phyloP scores from a whole-genome alignment of 1,140 invertebrate species.

The Hycleus cichorii region DNA sequence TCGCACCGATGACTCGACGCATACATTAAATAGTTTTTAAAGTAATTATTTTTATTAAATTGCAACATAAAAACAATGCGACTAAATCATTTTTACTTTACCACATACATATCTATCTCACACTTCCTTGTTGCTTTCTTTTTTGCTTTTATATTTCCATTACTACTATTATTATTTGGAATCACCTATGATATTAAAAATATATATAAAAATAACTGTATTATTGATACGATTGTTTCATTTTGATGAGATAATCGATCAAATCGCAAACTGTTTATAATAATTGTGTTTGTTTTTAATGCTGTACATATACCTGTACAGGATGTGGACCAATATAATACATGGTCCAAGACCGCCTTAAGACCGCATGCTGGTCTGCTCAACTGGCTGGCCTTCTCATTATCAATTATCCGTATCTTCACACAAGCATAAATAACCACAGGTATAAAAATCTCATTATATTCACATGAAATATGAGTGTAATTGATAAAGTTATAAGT shows the following conservation, averaged over 20 bases:
- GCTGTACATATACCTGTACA: slow-evolving; percentile 5
- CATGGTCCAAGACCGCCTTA: slow-evolving; percentile 7
- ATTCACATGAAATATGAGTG: slow-evolving; percentile 33
- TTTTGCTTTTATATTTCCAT: no score
- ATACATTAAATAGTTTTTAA: slow-evolving; percentile 23
- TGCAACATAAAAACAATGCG: no score
- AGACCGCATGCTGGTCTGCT: slow-evolving; percentile 13
- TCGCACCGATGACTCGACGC: slow-evolving; percentile 37
- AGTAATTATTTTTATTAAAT: no score
- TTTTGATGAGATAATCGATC: slow-evolving; percentile 15
- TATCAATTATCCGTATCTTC: slow-evolving; percentile 36
- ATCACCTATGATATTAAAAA: no score
- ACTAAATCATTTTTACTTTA: no score
- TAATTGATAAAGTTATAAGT: slow-evolving; percentile 28
- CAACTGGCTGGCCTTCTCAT: slow-evolving; percentile 27
- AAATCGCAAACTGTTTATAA: slow-evolving; percentile 13
- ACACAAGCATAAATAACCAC: slow-evolving; percentile 32
- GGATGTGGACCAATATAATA: slow-evolving; percentile 10
- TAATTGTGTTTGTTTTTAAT: slow-evolving; percentile 17
- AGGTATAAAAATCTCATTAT: slow-evolving; percentile 33
- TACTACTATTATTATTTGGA: no score
- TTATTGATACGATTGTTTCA: no score
- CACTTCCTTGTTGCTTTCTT: no score
- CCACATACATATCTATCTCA: no score
- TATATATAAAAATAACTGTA: no score